Evolutionary conservation across 1,140 invertebrate species (phyloP), one percentile per base, ranked within the genome.

Genomic region (Drosophila varians): DNA sequence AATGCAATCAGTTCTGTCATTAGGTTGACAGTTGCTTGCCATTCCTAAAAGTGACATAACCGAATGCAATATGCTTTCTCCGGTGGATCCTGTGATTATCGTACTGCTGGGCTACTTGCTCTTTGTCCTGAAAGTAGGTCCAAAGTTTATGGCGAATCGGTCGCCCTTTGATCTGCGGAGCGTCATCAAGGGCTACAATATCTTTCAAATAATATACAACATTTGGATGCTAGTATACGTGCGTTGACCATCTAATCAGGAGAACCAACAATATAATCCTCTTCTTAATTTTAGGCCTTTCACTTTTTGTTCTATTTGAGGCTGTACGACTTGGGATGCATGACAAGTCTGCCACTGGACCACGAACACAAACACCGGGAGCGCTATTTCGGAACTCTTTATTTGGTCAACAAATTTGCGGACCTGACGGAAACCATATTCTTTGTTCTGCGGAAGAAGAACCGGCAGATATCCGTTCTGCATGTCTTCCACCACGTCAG

Each of bases 201-300:
- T 95, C 6, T 90, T 93, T 0, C 95, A 97, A 92, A 94, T 89
- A 1, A 0, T 69, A 4, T 77, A 62, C 43, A 88, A 89, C 14
- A 28, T n/a, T 5, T 3, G 46, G 4, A 23, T 75, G 0, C 9
- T 75, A 0, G 14, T 25, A 4, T 18, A 1, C 9, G 80, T 80
- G 52, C 68, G 65, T 62, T 3, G 28, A 3, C 11, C 28, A 11
- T 9, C 28, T 31, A 12, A 0, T 2, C 1, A 8, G 26, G 26
- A 28, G 25, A 8, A 2, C 1, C 7, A 1, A n/a, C 21, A 0
- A 19, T 0, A n/a, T 40, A 11, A 28, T 28, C 26, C 2, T 9
- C 3, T 9, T 11, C n/a, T 6, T n/a, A n/a, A n/a, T 40, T 11
- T 0, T 5, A 73, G 64, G 6, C 6, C 0, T 6, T 34, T 3